phyloP scores from a whole-genome alignment of 1,140 invertebrate species.

The Phocides pigmalion region DNA sequence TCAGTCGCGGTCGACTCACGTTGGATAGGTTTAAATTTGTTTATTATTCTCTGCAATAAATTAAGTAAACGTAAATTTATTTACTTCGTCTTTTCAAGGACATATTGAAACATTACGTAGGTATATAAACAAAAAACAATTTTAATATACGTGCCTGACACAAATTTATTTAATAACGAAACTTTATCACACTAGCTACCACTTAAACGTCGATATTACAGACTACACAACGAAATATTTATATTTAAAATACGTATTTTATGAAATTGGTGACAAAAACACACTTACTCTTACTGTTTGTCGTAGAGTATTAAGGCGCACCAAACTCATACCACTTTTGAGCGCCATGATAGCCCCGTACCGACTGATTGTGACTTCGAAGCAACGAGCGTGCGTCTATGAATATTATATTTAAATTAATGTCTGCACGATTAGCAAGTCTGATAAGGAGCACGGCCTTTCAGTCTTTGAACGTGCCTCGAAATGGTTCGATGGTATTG shows the following conservation, averaged over 20 bases:
- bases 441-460: conserved; percentile 61
- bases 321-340: conserved; percentile 55
- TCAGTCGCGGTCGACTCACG: not conserved
- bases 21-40: conserved; percentile 4
- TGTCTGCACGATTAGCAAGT: conserved; percentile 63
- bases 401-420: conserved; percentile 20
- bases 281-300: conserved; percentile 56
- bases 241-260: no score
- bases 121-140: no score
- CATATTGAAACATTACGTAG: not conserved
- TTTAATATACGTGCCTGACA: no score
- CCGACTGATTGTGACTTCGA: conserved; percentile 39
- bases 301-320: conserved; percentile 49
- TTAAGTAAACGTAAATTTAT: not conserved
- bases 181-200: no score
- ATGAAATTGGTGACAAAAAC: not conserved
- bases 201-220: no score
- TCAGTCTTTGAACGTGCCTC: conserved; percentile 2
- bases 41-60: conserved; percentile 16
- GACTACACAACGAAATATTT: no score
- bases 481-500: not conserved
- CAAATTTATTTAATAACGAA: no score
- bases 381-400: not conserved
- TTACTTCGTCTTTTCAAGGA: not conserved
- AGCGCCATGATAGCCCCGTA: conserved; percentile 72